phyloP scores from a whole-genome alignment of 2,113 vertebrate species.

The Cichladusa arquata region DNA sequence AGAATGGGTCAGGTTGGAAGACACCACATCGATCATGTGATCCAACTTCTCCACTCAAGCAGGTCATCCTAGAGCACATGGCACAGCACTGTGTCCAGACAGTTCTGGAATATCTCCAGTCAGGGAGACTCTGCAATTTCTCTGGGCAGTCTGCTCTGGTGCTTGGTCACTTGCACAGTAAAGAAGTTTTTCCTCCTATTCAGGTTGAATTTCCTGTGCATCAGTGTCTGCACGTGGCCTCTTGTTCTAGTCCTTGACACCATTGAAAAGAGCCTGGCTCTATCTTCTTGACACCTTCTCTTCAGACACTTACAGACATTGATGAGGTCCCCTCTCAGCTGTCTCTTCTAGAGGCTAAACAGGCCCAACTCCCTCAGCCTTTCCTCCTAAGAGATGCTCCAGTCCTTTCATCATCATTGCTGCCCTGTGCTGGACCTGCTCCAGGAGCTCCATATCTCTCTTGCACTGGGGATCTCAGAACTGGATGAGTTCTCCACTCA shows the following conservation, averaged over 20 bases:
- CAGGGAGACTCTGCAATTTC: background rate
- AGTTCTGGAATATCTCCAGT: background rate
- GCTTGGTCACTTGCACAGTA: accelerated
- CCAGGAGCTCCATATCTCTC: background rate
- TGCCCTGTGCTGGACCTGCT: background rate
- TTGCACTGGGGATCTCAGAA: background rate
- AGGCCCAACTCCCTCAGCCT: background rate
- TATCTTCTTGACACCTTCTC: background rate
- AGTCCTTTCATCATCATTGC: no score
- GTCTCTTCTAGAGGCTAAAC: background rate
- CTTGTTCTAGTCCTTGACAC: background rate
- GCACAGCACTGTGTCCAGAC: background rate
- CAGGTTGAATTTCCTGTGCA: background rate
- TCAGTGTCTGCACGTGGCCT: background rate
- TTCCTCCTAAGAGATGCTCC: background rate
- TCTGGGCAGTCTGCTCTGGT: background rate
- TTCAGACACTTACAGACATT: background rate
- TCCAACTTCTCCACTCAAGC: background rate
- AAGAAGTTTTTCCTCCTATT: background rate
- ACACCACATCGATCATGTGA: background rate
- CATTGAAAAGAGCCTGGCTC: background rate
- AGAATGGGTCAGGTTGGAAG: background rate
- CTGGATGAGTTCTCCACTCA: background rate
- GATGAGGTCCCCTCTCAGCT: background rate
- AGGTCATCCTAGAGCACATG: background rate